Percentiles rank a stretch among this genome's conserved stretches.
Evolutionary conservation across 37 sponge, comb jelly and placozoan species (phyloP).

Genomic region (Theonella swinhoei): DNA sequence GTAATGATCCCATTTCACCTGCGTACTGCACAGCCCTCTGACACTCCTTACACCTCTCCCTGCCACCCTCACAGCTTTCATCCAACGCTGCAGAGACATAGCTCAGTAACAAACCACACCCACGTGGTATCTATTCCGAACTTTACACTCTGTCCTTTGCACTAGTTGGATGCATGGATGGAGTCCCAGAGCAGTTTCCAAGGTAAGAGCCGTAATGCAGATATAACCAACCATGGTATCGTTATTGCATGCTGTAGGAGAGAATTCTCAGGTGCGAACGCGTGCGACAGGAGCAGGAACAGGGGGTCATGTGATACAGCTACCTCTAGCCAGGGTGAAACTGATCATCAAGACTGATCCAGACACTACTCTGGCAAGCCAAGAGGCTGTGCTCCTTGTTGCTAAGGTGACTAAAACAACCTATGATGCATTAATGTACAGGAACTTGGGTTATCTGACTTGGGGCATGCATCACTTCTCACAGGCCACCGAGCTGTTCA

Average conservation of each 20-base stretch:
- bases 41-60: not conserved
- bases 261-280: no score
- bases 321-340: conserved; percentile 63
- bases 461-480: not conserved
- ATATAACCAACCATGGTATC: no score
- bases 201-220: no score
- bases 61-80: not conserved
- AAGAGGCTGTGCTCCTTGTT: conserved; percentile 64
- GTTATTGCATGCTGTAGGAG: no score
- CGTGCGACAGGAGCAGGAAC: no score
- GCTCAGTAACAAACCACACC: not conserved
- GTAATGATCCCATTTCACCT: no score
- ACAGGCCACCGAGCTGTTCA: conserved; percentile 69
- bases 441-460: not conserved
- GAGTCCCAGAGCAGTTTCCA: no score
- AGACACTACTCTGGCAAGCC: conserved; percentile 57
- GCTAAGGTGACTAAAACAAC: conserved; percentile 57
- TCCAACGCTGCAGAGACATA: not conserved
- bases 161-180: no score
- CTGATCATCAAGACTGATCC: conserved; percentile 78
- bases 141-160: not conserved
- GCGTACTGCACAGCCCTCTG: not conserved
- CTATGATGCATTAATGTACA: no score
- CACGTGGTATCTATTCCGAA: not conserved
- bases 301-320: no score